Evolutionary conservation across 2,113 vertebrate genomes (phyloP), one percentile per base, ranked within the genome.

Genomic region (Ceyx cyanopectus): DNA sequence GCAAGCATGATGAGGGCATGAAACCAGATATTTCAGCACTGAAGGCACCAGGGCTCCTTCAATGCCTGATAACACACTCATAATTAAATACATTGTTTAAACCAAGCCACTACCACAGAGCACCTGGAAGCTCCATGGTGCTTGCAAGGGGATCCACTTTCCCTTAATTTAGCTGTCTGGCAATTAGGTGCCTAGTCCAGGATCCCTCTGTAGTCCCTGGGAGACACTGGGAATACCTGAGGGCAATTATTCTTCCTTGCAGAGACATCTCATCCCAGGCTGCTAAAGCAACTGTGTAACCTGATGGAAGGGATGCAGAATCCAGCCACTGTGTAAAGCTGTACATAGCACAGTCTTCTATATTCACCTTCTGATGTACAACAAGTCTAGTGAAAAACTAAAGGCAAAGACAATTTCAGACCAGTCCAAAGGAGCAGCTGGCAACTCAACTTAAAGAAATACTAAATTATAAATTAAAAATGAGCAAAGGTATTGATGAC

Each of bases 271-370:
- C 56, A 62, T 40, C 56, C 43, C 53, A 58, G 81, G 46, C 61
- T 57, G n/a, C 63, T 81, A 37, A 66, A 70, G 32, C 48, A 81
- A 53, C 27, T 27, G 2, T 17, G 3, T 40, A 40, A 26, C 43
- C 41, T 68, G 21, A 40, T 50, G 17, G 20, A 43, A 1, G 5
- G 14, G 53, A 9, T 27, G 40, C 68, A 68, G 62, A 45, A 65
- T 32, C 45, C 81, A 89, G n/a, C 9, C 32, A 32, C 66, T 40
- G 0, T 34, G 32, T 46, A 81, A 89, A 78, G 41, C 46, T 48
- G 2, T 6, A 34, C 7, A 7, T 29, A 2, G 0, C 30, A 14
- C 1, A 58, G 16, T 11, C 37, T 89, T 82, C 58, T 15, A 1
- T 11, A 41, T 34, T 23, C 66, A 57, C 32, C 17, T 10, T 17